Base-by-base conservation (phyloP, 2,888 invertebrate species). In the Andrena marginata region DNA sequence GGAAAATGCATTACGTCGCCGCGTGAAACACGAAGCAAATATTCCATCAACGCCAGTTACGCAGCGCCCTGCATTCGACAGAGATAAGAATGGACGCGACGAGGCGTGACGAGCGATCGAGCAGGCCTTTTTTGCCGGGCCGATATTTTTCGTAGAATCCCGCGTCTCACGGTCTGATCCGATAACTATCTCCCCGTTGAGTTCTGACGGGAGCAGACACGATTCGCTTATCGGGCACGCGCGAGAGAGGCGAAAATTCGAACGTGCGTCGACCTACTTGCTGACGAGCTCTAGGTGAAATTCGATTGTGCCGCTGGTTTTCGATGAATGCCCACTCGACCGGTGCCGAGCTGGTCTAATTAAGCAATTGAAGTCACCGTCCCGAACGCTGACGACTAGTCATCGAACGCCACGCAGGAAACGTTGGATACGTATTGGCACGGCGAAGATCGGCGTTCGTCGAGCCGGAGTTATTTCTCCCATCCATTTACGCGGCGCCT, bases 181-280 rank as follows among this genome's bases (percentile, higher is more conserved):
- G 60, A 72, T 49, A 75, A 59, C 59, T 54, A 20, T 26, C 16
- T n/a, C 59, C 8, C 13, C 33, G n/a, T 42, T 35, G 29, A 75
- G n/a, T 62, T 62, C 10, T 35, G 60, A 74, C 60, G 23, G 23
- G 54, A 74, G 54, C 62, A 62, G 75, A 31, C 35, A 23, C 48
- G 63, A 69, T 69, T 69, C 64, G 67, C 35, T 54, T 65, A 70
- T 71, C 42, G 72, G 33, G 26, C 23, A 4, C 54, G 26, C 3
- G 42, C 56, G 51, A 51, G 54, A 26, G 54, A 10, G 26, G 54
- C 33, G 56, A 72, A 72, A 72, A 63, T 71, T 77, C 80, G 63
- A 73, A 64, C 51, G 59, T 78, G 65, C 82, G 70, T 77, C 74
- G 88, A 86, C 82, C 88, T 72, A 86, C 77, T 88, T 88, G 72